Evolutionary conservation across 2,113 vertebrate species (phyloP).

Genomic region (Ageneiosus marmoratus): DNA sequence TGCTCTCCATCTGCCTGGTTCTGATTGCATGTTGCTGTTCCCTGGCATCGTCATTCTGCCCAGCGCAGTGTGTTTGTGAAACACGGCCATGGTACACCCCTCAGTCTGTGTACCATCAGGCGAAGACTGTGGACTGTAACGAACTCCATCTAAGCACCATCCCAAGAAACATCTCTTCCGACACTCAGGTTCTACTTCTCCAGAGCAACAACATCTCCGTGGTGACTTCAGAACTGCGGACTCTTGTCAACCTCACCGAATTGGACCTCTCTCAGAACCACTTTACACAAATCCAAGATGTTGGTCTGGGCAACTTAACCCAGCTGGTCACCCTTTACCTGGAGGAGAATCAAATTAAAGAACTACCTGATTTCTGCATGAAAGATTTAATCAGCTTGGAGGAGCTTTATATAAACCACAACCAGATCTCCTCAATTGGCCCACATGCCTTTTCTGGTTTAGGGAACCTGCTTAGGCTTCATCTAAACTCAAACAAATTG

Average conservation of each 20-base stretch:
- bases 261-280: conserved; percentile 83
- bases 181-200: conserved; percentile 80
- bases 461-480: conserved; percentile 72
- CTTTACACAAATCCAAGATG: conserved; percentile 71
- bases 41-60: conserved; percentile 64
- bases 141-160: conserved; percentile 74
- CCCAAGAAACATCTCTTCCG: conserved; percentile 68
- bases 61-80: conserved; percentile 80
- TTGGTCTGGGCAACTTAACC: conserved; percentile 71
- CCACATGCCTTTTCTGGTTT: conserved; percentile 77
- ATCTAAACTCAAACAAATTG: conserved; percentile 79
- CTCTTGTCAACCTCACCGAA: conserved; percentile 77
- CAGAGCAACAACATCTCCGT: conserved; percentile 82
- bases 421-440: conserved; percentile 75
- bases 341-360: conserved; percentile 79
- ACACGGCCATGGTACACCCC: conserved; percentile 83
- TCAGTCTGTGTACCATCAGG: conserved; percentile 80
- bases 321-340: conserved; percentile 79
- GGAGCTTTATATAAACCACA: conserved; percentile 83
- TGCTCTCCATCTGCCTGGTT: conserved; percentile 47
- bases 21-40: conserved; percentile 49
- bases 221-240: conserved; percentile 70
- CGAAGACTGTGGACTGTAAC: conserved; percentile 79
- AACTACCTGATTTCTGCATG: conserved; percentile 74
- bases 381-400: conserved; percentile 76